Evolutionary conservation across 2,888 invertebrate species (phyloP), one percentile per base, ranked within the genome.

Genomic region (Coenonympha arcania): DNA sequence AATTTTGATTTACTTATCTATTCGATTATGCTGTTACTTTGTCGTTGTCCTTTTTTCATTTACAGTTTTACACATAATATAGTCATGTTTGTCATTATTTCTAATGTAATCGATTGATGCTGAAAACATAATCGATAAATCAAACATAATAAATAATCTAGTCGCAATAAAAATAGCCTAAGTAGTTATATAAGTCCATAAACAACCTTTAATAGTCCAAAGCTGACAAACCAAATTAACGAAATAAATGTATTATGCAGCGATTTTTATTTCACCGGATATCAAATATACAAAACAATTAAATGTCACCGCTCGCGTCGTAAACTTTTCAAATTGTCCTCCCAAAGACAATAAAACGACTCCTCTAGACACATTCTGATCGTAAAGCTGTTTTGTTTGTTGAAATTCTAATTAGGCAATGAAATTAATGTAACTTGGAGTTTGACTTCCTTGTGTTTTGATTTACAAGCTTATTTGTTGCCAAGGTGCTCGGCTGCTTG

Each of bases 361-460:
- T 24, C 11, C 22, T 50, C 30, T 43, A 30, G 37, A 43, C 36
- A 43, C 36, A 49, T 49, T 49, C 36, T 20, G 36, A 30, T 49
- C 48, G 22, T 43, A 49, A 43, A 43, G 48, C 36, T 34, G 37
- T 15, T 37, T 20, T 43, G 36, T 43, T 49, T 47, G 50, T 50
- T 50, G 50, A 55, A 53, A 55, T 56, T 56, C 50, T 53, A 53
- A 56, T 56, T 48, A 56, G 55, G 53, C 20, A 50, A 53, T 56
- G 48, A 56, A 53, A 53, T 56, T 56, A 50, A 53, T 40, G 42
- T 48, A 24, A 31, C 31, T 24, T 13, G 24, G 33, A 39, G 26
- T 19, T 44, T 33, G 18, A 44, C 39, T 50, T 40, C 19, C 43
- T 34, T 19, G 22, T 28, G 34, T 42, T 42, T 42, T 34, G 24